Base-by-base conservation (phyloP, 2,113 vertebrate species). In the Herpetotheres cachinnans region DNA sequence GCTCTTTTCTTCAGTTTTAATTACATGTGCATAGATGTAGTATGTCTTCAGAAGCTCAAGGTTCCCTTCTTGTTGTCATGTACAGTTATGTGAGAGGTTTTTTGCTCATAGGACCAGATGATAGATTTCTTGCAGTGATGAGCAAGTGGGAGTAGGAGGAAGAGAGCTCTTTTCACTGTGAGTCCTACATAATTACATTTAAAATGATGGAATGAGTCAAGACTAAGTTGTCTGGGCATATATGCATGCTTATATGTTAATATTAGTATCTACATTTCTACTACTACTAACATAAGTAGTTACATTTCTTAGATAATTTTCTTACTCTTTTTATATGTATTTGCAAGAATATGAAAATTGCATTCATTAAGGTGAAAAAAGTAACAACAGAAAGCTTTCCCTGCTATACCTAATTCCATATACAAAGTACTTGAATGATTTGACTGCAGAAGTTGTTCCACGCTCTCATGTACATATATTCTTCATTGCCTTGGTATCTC, bases 401-500 rank as follows among this genome's bases (percentile, higher is more conserved):
- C 22, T 2, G 0, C 10, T 81, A 2, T 86, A 47, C 13, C 27
- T 84, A 38, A 66, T 85, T 73, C 26, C 6, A 7, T 58, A 14
- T 47, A 40, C 26, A n/a, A 84, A 66, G 5, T 58, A 13, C 34
- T 79, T 91, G 61, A 84, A n/a, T 83, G 46, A 81, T 85, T 91
- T 65, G 86, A 80, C 54, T 46, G 11, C 46, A 82, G 86, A 91
- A 91, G 49, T 32, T 62, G 40, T 87, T 95, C n/a, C 6, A 30
- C 19, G 46, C 38, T 83, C 47, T 91, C 20, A 3, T 58, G 19
- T 92, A 47, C 46, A 7, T 95, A 34, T 88, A 80, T 82, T 93
- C 66, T 89, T 93, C 93, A 76, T 73, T 62, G 91, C 78, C 50
- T 88, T 96, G 54, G 89, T 95, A 86, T 91, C 66, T 80, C 20